Conservation (phyloP, 1,140 invertebrate genomes). For the Drosophila triauraria region DNA sequence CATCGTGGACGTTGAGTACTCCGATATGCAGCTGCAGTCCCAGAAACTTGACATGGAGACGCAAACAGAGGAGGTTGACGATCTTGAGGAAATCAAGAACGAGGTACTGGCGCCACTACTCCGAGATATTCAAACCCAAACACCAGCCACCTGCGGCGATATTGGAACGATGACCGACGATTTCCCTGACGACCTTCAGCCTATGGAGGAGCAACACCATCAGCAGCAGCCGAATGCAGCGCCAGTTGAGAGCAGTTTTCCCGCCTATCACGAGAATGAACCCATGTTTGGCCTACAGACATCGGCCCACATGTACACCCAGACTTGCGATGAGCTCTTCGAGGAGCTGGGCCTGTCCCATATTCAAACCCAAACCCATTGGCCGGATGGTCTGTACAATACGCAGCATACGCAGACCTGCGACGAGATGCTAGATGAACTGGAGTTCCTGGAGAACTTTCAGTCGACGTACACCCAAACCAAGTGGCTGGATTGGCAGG, state of each 20-base stretch:
- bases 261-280: conserved; percentile 45
- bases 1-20: conserved; percentile 37
- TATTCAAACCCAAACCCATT: conserved; percentile 88
- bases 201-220: background rate
- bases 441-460: conserved; percentile 67
- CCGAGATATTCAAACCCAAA: conserved; percentile 65
- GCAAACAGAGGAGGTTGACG: conserved; percentile 60
- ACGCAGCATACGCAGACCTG: conserved; percentile 77
- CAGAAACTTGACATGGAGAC: conserved; percentile 66
- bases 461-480: conserved; percentile 74
- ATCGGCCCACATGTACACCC: conserved; percentile 87
- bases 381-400: conserved; percentile 75
- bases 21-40: conserved; percentile 22
- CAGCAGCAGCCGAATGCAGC: background rate
- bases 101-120: conserved; percentile 57
- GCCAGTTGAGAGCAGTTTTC: conserved; percentile 12
- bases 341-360: conserved; percentile 86
- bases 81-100: conserved; percentile 58
- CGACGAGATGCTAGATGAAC: conserved; percentile 66
- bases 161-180: conserved; percentile 66
- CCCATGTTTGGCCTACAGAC: conserved; percentile 76
- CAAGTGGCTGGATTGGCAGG: conserved; percentile 67
- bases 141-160: conserved; percentile 45
- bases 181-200: conserved; percentile 1
- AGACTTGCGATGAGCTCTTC: conserved; percentile 87